Evolutionary conservation across 2,888 invertebrate genomes (phyloP).

Genomic region (Hoplodrina ambigua): DNA sequence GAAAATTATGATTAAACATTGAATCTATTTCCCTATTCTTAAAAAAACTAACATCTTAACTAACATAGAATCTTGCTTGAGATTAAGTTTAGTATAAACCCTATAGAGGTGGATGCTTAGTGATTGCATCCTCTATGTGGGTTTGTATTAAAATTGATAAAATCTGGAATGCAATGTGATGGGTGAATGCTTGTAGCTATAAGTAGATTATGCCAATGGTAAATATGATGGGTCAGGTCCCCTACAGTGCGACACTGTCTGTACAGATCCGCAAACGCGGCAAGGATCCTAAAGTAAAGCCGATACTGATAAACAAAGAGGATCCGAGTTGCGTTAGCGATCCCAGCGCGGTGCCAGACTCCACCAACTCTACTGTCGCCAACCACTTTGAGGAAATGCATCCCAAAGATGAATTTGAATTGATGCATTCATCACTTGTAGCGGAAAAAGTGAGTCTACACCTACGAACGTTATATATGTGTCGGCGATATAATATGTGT

Average conservation of each 20-base stretch:
- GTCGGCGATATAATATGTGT: constrained; percentile 51
- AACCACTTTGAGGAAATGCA: constrained; percentile 95
- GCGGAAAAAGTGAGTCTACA: constrained; percentile 87
- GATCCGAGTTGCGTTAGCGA: constrained; percentile 91
- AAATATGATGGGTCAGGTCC: constrained; percentile 34
- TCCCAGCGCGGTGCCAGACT: constrained; percentile 83
- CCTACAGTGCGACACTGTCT: constrained; percentile 65
- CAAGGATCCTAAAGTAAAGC: constrained; percentile 93
- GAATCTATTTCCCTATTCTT: background rate
- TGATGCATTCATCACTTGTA: constrained; percentile 83
- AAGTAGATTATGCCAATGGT: constrained; percentile 21
- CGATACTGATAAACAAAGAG: constrained; percentile 94
- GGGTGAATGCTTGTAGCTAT: constrained; percentile 28
- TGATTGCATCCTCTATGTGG: background rate
- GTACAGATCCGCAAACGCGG: constrained; percentile 92
- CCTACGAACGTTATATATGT: constrained; percentile 50
- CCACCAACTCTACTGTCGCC: constrained; percentile 75
- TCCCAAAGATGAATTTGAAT: constrained; percentile 94
- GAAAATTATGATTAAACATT: background rate
- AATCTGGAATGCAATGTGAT: constrained; percentile 13
- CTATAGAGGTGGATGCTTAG: background rate
- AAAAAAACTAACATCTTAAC: background rate
- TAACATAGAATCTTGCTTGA: background rate
- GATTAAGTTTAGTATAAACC: constrained; percentile 1
- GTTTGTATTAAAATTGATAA: background rate